Evolutionary conservation across 2,113 vertebrate genomes (phyloP), one percentile per base, ranked within the genome.

Genomic region (Lontra canadensis): DNA sequence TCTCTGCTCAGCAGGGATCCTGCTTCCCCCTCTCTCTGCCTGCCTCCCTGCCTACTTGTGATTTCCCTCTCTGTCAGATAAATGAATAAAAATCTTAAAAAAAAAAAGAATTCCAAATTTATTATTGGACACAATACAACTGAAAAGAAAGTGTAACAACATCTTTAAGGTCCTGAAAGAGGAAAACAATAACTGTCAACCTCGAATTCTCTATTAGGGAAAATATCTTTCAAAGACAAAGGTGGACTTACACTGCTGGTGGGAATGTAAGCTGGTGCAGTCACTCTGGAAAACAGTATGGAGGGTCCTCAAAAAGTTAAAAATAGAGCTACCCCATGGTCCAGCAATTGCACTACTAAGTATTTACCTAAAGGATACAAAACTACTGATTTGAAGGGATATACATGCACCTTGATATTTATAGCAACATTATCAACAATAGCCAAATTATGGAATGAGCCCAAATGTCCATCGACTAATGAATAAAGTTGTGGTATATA

Each of bases 171-270:
- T 31, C 65, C 14, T 47, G 11, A 67, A 55, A 82, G 52, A 52
- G 13, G 34, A 18, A 18, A 55, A 55, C 18, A 55, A 55, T 55
- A 18, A 55, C 49, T 17, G 49, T 65, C 74, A 84, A 47, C 25
- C 52, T 84, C 65, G 55, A 88, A 88, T 74, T 80, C 61, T 74
- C 9, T 44, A 63, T 67, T 7, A 94, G n/a, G 44, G 52, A 96
- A 95, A 87, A 83, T 49, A 67, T 29, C 55, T 74, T 63, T 88
- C 34, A 78, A 83, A 96, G 88, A 42, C 57, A 93, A 90, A 93
- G 18, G 21, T 59, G 26, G 10, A 44, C 26, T 47, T 31, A 78
- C 7, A 47, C 42, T 78, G 42, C 1, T 18, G 74, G 42, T 78
- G 74, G 42, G 74, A 47, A 78, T 47, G 26, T 6, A 47, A 47